Base-by-base conservation (phyloP, 2,888 invertebrate genomes). In the Drosophila incognita region DNA sequence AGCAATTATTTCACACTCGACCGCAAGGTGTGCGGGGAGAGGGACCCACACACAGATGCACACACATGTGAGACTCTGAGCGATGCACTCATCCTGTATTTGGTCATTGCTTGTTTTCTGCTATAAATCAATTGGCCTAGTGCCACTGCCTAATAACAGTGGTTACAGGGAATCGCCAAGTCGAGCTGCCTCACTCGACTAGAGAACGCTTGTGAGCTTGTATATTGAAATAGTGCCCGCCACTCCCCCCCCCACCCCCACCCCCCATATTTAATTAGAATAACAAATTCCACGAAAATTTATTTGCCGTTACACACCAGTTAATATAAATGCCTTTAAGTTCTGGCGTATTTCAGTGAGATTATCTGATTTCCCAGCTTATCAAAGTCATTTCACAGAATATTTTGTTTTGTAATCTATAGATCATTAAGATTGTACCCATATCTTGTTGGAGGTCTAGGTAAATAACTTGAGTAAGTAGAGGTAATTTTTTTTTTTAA, bases 51-150 rank as follows among this genome's bases (percentile, higher is more conserved):
- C 24, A 24, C 24, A 8, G 27, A 46, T 24, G 3, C 18, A 51
- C 11, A 49, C 11, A 11, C n/a, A 29, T n/a, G 11, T 29, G 24
- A 29, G 11, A 27, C 15, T 10, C 33, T 13, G 7, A 21, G 33
- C 35, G 53, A 58, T 74, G 59, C 51, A 46, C 56, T 46, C 62
- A 65, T 58, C 53, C 58, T 57, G 29, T 36, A 40, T 46, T 56
- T 42, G 3, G 61, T n/a, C 33, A 24, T 33, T 24, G 21, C n/a
- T n/a, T 42, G 29, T 0, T 71, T 78, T 74, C 46, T 72, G 78
- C 42, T 78, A 78, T 60, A 75, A 78, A 78, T 79, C 78, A 78
- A 78, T 78, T 72, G 60, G 49, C 36, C 48, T 54, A 61, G 49
- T 53, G 35, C 40, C 57, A 24, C 24, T 11, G 52, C 46, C 49